Conservation (phyloP, 2,113 vertebrate genomes). For the Otis tarda region DNA sequence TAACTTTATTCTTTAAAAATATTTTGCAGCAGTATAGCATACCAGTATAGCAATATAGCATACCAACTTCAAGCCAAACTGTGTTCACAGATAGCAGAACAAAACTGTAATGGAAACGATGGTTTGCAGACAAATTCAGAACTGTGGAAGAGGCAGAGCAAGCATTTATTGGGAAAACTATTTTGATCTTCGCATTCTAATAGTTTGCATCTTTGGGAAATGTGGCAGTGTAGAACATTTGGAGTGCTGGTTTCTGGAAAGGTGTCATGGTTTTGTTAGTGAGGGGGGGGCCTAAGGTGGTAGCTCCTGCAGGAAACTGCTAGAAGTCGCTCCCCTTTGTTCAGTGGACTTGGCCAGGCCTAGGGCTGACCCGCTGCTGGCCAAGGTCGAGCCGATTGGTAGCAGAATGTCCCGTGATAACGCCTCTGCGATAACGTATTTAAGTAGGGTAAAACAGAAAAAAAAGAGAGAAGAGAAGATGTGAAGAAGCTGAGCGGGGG, state of each 20-base stretch:
- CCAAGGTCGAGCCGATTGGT: too few species aligned
- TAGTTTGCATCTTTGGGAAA: background rate
- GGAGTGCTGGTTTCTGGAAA: background rate
- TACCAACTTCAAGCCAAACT: background rate
- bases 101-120: background rate
- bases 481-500: too few species aligned
- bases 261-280: too few species aligned
- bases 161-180: background rate
- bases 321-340: too few species aligned
- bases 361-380: too few species aligned
- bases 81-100: background rate
- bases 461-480: too few species aligned
- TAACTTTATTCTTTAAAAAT: background rate
- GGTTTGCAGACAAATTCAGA: background rate
- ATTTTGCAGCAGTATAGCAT: background rate
- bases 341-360: too few species aligned
- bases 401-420: too few species aligned
- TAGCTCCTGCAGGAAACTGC: too few species aligned
- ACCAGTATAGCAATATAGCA: background rate
- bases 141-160: background rate
- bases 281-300: too few species aligned
- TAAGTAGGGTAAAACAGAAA: too few species aligned
- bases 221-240: background rate
- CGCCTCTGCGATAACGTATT: too few species aligned
- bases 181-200: background rate